These are phyloP conservation scores for Byasa hedistus DNA, from an alignment of 2,888 invertebrate genomes.

Conservation along the genomic window DNA sequence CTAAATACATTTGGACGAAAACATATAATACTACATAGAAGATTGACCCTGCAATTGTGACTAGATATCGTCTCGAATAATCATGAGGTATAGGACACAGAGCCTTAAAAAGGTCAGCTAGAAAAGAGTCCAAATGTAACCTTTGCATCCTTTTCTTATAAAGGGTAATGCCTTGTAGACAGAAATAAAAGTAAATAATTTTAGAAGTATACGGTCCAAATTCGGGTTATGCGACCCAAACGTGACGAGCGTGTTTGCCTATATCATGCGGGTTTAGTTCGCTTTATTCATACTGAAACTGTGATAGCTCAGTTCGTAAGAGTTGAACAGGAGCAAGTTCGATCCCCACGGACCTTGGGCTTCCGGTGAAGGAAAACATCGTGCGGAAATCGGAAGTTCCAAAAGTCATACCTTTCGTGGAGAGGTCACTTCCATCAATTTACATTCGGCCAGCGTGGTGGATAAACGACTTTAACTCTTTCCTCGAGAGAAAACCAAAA, in stretches of 20 bases:
- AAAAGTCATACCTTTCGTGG: too few relatives aligned
- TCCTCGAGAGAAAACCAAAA: too few relatives aligned
- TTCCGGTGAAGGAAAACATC: too few relatives aligned
- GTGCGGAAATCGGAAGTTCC: too few relatives aligned
- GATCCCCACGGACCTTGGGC: too few relatives aligned
- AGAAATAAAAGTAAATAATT: neutral
- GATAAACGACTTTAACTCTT: too few relatives aligned
- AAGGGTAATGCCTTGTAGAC: neutral
- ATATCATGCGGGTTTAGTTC: neutral
- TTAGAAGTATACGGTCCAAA: neutral
- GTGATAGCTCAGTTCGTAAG: too few relatives aligned
- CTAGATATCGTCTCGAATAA: slow-evolving; percentile 1
- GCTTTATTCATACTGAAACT: neutral
- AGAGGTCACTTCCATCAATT: too few relatives aligned
- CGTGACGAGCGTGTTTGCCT: neutral
- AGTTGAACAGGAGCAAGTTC: too few relatives aligned
- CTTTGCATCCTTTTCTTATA: neutral
- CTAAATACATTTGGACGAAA: too few relatives aligned
- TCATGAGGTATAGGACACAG: neutral
- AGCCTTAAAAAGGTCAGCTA: neutral
- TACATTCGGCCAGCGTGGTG: too few relatives aligned
- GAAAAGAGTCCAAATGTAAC: neutral
- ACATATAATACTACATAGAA: neutral
- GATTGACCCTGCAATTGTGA: slow-evolving; percentile 1
- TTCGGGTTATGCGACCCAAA: neutral